phyloP scores from a whole-genome alignment of 1,140 invertebrate species.

The Latrodectus geometricus region DNA sequence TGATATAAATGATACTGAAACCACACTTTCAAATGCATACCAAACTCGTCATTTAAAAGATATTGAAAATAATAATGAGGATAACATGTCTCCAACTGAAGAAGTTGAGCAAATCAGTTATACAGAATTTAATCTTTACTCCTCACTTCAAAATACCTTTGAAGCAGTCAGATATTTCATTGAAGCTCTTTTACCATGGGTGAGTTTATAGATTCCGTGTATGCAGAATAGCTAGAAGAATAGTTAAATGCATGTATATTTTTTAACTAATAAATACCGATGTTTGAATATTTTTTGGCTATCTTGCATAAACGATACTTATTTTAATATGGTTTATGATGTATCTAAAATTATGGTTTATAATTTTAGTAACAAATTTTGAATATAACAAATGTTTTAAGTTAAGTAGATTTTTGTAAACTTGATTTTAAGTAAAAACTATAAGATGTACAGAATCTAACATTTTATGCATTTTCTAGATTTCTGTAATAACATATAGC shows the following conservation, averaged over 20 bases:
- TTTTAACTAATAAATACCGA: no score
- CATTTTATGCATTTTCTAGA: no score
- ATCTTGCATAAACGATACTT: no score
- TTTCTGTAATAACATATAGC: no score
- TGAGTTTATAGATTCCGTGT: background rate
- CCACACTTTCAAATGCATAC: conserved; percentile 13
- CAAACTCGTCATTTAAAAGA: conserved; percentile 43
- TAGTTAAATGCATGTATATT: no score
- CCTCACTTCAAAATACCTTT: conserved; percentile 17
- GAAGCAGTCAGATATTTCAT: conserved; percentile 29
- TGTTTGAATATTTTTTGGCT: no score
- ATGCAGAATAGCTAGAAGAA: no score
- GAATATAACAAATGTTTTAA: background rate
- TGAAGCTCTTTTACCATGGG: conserved; percentile 21
- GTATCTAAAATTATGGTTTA: no score
- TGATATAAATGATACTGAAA: background rate
- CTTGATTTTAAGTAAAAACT: no score
- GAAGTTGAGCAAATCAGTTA: conserved; percentile 21
- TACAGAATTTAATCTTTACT: conserved; percentile 10
- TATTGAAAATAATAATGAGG: background rate
- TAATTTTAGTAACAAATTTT: background rate
- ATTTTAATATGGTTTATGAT: no score
- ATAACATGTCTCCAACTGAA: background rate
- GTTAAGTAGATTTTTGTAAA: no score
- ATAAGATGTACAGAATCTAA: no score